Evolutionary conservation across 2,797 vertebrate species (phyloP), one percentile per base, ranked within the genome.

Genomic region (Enteromius viviparus): DNA sequence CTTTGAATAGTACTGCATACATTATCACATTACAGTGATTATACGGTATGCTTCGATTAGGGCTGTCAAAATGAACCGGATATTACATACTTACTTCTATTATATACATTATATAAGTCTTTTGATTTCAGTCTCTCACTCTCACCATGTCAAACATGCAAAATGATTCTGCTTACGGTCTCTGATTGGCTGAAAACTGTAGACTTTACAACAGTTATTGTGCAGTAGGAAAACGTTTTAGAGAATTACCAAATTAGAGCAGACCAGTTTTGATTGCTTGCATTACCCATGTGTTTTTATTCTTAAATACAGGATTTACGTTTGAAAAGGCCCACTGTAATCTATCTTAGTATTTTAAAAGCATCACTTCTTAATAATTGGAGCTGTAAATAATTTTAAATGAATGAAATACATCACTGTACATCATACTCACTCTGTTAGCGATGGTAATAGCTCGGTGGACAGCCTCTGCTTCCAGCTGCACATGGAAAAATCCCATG

Each of bases 391-490:
- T 29, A 62, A 29, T 53, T 53, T 53, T 1, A 7, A 8, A 26
- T 5, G 29, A 66, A 66, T 2, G 19, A 8, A 11, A 49, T 37
- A 32, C 21, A 42, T 34, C 19, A 65, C 7, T 29, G 3, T 58
- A 29, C 23, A 40, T 58, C 26, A 19, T 69, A 91, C 96, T 96
- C 90, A 99, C 98, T 94, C 97, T 93, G 92, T 98, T 99, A 78
- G 96, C 96, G 3, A 99, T 97, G 90, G 97, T 99, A 84, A 99
- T 96, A 6, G 96, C 96, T 0, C 98, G 93, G 89, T 99, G 98
- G 1, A 96, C 95, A 29, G 97, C 98, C 88, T 99, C 98, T 0
- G 97, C 97, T 89, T 99, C 98, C 93, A 99, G 90, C 98, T 99
- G 92, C 81, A 62, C 78, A 80, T 45, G 74, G 45, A 85, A 84